A percentile compares a stretch with the other conserved stretches of the same genome.
Conservation (phyloP, 2,797 vertebrate genomes). For the Halcyon smyrnensis region DNA sequence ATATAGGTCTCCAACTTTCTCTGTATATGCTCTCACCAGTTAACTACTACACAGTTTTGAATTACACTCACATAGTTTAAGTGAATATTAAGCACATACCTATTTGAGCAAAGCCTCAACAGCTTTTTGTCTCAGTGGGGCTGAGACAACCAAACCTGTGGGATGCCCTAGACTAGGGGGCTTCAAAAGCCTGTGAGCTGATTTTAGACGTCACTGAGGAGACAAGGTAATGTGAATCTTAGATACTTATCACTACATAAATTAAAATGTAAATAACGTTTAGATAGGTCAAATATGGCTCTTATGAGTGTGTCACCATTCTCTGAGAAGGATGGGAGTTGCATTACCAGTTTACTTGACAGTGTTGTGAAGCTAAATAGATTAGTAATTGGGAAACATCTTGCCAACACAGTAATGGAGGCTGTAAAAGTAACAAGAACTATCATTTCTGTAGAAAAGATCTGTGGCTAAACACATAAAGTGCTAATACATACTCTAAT, state of each 20-base stretch:
- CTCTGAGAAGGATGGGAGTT: background rate
- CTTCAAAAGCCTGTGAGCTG: background rate
- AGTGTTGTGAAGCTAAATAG: background rate
- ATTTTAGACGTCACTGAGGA: background rate
- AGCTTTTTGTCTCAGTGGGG: background rate
- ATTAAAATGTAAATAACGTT: background rate
- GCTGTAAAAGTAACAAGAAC: background rate
- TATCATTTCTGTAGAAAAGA: background rate
- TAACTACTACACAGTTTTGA: background rate
- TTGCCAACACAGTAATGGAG: background rate
- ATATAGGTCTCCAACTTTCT: background rate
- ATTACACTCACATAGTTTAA: background rate
- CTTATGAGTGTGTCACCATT: background rate
- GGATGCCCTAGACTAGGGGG: background rate
- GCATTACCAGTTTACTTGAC: background rate
- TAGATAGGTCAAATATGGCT: background rate
- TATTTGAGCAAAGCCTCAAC: background rate
- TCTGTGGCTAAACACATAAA: background rate
- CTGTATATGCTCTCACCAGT: background rate
- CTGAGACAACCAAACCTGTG: background rate
- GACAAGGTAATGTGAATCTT: background rate
- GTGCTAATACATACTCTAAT: background rate
- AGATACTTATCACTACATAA: background rate
- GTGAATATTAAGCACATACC: background rate
- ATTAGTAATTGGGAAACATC: background rate